phyloP scores from a whole-genome alignment of 2,888 invertebrate species.

The Sclerodermus sp. region DNA sequence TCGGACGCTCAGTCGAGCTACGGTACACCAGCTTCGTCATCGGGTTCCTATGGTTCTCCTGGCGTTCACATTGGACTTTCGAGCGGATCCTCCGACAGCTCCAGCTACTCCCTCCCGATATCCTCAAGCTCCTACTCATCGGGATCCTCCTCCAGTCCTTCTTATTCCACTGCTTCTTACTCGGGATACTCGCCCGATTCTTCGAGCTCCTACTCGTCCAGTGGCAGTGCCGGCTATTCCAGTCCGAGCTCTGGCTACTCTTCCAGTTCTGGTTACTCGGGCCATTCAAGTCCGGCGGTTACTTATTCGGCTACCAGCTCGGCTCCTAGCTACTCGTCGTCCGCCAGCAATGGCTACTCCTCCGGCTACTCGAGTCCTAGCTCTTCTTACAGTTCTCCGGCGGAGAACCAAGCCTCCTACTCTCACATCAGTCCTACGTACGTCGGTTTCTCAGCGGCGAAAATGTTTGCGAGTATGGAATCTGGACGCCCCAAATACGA shows the following conservation, averaged over 20 bases:
- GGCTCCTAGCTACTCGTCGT: constrained; percentile 25
- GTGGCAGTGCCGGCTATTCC: constrained; percentile 18
- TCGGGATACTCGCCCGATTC: constrained; percentile 37
- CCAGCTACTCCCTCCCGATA: constrained; percentile 41
- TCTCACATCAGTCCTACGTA: constrained; percentile 42
- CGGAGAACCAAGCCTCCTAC: constrained; percentile 41
- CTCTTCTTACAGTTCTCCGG: constrained; percentile 29
- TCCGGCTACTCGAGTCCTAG: constrained; percentile 33
- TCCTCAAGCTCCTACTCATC: constrained; percentile 24
- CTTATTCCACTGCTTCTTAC: constrained; percentile 10
- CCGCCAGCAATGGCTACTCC: constrained; percentile 16
- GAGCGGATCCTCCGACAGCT: constrained; percentile 37
- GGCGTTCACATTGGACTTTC: constrained; percentile 29
- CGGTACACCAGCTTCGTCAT: constrained; percentile 34
- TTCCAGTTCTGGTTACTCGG: too few relatives aligned
- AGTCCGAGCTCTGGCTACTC: constrained; percentile 19
- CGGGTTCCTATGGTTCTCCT: constrained; percentile 28
- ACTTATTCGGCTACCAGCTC: constrained; percentile 19
- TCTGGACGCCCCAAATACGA: constrained; percentile 42
- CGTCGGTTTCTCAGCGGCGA: constrained; percentile 32
- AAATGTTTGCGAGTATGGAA: constrained; percentile 29
- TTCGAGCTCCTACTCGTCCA: constrained; percentile 26
- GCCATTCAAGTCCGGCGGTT: constrained; percentile 21
- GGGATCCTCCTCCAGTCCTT: constrained; percentile 11
- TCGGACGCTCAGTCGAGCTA: constrained; percentile 35